Conservation (phyloP, 2,888 invertebrate species). For the Stenurella melanura region DNA sequence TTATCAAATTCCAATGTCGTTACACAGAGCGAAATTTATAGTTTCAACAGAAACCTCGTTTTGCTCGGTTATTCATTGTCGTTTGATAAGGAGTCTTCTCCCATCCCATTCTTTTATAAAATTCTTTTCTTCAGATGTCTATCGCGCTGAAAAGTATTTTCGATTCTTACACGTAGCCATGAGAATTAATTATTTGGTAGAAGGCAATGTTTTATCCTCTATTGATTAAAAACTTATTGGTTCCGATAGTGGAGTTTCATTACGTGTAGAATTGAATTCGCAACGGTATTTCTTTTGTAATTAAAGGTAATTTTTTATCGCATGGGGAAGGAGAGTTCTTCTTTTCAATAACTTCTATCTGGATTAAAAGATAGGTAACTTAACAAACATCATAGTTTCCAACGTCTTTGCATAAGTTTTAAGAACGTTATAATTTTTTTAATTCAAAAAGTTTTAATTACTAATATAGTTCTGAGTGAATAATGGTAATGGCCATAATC, state of each 20-base stretch:
- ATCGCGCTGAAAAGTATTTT: neutral
- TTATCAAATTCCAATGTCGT: conserved; percentile 20
- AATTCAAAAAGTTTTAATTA: too few species aligned
- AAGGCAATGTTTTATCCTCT: conserved; percentile 10
- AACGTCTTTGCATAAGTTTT: too few species aligned
- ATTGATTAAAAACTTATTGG: conserved; percentile 36
- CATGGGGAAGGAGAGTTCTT: neutral
- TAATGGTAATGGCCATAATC: too few species aligned
- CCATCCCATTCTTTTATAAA: conserved; percentile 12
- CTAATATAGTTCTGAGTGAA: too few species aligned
- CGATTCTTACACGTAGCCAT: conserved; percentile 28
- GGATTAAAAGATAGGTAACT: too few species aligned
- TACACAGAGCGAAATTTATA: conserved; percentile 10
- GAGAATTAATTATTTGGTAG: conserved; percentile 30
- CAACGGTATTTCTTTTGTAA: conserved; percentile 22
- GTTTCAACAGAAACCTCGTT: conserved; percentile 8
- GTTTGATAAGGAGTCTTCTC: conserved; percentile 4
- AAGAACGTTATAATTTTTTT: too few species aligned
- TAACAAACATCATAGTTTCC: too few species aligned
- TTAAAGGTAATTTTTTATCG: conserved; percentile 3
- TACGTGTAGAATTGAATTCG: conserved; percentile 16
- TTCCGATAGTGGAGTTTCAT: conserved; percentile 17
- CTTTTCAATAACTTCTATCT: neutral
- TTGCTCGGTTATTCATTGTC: conserved; percentile 15
- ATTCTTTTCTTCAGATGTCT: conserved; percentile 14